These are phyloP conservation scores for Dipodomys ordii DNA, from an alignment of 2,113 vertebrate genomes.

Conservation along the genomic window DNA sequence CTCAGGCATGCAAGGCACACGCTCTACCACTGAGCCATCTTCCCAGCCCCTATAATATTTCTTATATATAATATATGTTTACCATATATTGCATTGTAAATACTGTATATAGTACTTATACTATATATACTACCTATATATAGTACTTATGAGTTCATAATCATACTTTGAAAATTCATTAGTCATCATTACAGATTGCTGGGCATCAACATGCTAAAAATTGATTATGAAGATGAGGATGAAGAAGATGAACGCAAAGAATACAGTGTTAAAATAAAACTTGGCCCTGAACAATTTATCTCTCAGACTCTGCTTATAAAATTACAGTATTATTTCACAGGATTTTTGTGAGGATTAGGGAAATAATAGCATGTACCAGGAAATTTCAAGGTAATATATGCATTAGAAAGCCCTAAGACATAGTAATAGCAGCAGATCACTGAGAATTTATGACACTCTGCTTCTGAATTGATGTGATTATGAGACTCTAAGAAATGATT, in stretches of 20 bases:
- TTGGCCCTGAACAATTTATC: neutral
- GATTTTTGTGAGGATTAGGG: slow-evolving; percentile 18
- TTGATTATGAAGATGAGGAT: neutral
- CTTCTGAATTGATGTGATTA: neutral
- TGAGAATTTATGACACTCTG: neutral
- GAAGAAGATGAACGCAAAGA: neutral
- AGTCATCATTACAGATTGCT: neutral
- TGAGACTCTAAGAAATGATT: neutral
- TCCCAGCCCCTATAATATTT: no score
- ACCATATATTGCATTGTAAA: neutral
- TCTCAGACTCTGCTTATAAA: neutral
- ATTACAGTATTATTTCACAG: neutral
- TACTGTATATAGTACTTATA: neutral
- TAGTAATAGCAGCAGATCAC: slow-evolving; percentile 9
- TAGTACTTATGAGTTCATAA: neutral
- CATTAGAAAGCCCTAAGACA: neutral
- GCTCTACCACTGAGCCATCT: no score
- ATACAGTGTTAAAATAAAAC: slow-evolving; percentile 29
- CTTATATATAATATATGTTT: no score
- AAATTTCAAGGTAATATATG: neutral
- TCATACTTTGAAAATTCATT: slow-evolving; percentile 2
- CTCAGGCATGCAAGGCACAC: no score
- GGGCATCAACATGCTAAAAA: neutral
- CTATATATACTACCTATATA: no score
- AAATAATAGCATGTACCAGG: slow-evolving; percentile 1